Base-by-base conservation (phyloP, 2,888 invertebrate genomes). In the Hirtodrosophila confusa region DNA sequence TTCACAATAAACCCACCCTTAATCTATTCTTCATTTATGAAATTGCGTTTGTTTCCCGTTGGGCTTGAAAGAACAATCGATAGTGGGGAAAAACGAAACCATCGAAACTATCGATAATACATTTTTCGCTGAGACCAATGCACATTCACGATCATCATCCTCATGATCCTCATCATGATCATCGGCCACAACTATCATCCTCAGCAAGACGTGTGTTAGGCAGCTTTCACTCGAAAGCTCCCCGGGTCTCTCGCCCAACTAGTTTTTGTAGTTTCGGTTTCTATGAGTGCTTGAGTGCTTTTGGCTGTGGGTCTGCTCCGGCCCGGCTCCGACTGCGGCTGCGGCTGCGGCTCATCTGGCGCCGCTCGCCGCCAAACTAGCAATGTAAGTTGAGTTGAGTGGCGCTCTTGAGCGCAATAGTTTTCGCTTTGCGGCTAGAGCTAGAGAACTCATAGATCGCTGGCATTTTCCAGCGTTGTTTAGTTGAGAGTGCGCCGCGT, bases 351-450 rank as follows among this genome's bases (percentile, higher is more conserved):
- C 53, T 55, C 66, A 57, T 74, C 63, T 77, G 69, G 56, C 58
- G 57, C 45, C 29, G 35, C 50, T 37, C 68, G 11, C 39, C 27
- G 44, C 27, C 27, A 27, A 64, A 69, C 64, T 69, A 73, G 71
- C 70, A 56, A 51, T 66, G 73, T 73, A 66, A 71, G 71, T 69
- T 40, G 39, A 49, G 62, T 39, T 23, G 53, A 33, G 43, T 44
- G 54, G 4, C 39, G 33, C 77, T 77, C 62, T 78, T 80, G 84
- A 86, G 83, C 61, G 63, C 24, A 65, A 84, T 78, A 80, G 82
- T 80, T 80, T 84, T 69, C 39, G 58, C 56, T 48, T 33, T 31
- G 17, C 17, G 36, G 64, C 54, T 55, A 66, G 71, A 57, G 69
- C 54, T 78, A 85, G 88, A 87, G 67, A 12, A 6, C 27, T 27